Conservation (phyloP, 2,797 vertebrate species). For the Crenichthys baileyi region DNA sequence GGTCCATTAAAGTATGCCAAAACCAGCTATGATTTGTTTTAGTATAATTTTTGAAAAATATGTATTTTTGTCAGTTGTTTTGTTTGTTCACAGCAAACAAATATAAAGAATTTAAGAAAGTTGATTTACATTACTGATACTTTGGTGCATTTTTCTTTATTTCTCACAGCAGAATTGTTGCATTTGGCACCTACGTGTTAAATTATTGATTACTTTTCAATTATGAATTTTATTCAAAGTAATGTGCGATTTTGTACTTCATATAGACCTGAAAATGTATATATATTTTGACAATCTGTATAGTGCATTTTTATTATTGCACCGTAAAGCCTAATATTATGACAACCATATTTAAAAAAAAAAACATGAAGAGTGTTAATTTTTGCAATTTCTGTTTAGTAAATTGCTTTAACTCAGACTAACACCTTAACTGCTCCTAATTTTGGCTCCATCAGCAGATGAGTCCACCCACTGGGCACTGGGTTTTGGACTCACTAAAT, state of each 20-base stretch:
- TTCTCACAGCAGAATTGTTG: neutral
- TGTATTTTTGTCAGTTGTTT: neutral
- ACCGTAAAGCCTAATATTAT: no score
- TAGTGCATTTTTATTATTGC: no score
- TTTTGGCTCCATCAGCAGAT: neutral
- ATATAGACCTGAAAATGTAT: neutral
- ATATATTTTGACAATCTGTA: neutral
- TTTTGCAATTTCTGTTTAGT: no score
- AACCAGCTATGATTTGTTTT: no score
- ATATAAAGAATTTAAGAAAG: neutral
- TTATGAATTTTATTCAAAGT: neutral
- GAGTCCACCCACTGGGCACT: neutral
- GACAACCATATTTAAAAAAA: no score
- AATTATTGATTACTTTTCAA: neutral
- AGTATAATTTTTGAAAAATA: no score
- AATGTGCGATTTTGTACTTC: neutral
- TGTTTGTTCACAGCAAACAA: neutral
- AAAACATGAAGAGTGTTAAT: no score
- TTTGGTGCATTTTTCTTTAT: neutral
- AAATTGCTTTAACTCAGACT: no score
- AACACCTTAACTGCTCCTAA: neutral
- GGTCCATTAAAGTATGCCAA: no score
- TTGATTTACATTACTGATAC: neutral
- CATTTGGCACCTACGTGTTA: neutral
- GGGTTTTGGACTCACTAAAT: neutral